These are phyloP conservation scores for Brevipalpus yothersi DNA, from an alignment of 1,140 invertebrate species.

Conservation along the genomic window DNA sequence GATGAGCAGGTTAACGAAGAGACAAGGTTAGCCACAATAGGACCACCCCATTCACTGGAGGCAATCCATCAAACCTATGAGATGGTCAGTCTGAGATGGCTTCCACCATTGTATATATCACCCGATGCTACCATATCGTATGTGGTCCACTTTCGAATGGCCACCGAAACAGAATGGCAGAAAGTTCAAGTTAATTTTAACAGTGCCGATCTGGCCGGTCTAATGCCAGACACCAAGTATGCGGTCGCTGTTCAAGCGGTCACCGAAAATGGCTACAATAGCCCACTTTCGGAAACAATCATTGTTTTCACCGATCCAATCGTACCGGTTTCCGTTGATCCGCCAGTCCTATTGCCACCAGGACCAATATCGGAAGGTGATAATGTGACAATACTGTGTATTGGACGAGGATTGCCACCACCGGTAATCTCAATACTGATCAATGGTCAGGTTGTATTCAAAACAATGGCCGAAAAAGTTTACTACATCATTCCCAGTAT, in stretches of 20 bases:
- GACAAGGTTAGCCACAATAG: conserved; percentile 27
- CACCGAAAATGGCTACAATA: conserved; percentile 5
- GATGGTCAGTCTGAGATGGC: background rate
- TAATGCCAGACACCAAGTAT: conserved; percentile 6
- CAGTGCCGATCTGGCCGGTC: background rate
- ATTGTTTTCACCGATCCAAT: conserved; percentile 61
- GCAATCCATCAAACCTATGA: conserved; percentile 34
- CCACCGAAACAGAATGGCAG: background rate
- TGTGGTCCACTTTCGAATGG: background rate
- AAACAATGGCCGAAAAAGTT: conserved; percentile 22
- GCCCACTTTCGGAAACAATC: conserved; percentile 25
- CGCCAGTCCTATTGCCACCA: conserved; percentile 49
- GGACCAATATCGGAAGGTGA: conserved; percentile 52
- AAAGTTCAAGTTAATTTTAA: background rate
- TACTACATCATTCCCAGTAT: conserved; percentile 53
- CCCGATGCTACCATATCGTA: background rate
- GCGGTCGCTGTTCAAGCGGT: conserved; percentile 12
- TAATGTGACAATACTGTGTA: conserved; percentile 54
- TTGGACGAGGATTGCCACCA: conserved; percentile 51
- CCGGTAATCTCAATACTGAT: conserved; percentile 31
- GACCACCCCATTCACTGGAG: conserved; percentile 44
- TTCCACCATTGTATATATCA: background rate
- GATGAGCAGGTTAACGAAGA: conserved; percentile 3
- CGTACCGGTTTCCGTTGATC: conserved; percentile 54
- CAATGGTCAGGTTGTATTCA: conserved; percentile 4